phyloP scores from a whole-genome alignment of 2,113 vertebrate species.

The Malurus cyaneus region DNA sequence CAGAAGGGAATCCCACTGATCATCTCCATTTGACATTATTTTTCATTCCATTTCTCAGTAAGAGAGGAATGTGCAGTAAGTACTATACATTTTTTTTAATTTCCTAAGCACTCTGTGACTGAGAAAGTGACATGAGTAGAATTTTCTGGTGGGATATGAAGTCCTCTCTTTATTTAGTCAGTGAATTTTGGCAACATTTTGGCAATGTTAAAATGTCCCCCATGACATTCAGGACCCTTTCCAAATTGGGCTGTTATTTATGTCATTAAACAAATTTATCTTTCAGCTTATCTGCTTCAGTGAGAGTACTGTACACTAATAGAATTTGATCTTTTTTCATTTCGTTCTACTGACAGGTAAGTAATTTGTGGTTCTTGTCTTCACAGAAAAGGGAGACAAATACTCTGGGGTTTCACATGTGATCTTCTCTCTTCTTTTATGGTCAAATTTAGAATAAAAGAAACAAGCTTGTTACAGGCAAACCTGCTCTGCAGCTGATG shows the following conservation, averaged over 20 bases:
- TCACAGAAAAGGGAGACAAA: neutral
- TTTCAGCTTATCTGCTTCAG: neutral
- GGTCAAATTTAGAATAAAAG: neutral
- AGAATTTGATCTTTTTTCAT: neutral
- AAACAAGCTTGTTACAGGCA: neutral
- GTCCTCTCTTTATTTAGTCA: neutral
- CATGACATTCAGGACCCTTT: neutral
- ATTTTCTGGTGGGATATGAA: neutral
- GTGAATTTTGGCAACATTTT: neutral
- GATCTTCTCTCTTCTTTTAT: neutral
- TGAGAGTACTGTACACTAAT: neutral
- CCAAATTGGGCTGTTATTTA: slow-evolving; percentile 9
- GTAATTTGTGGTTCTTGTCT: neutral
- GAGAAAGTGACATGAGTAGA: neutral
- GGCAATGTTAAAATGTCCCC: neutral
- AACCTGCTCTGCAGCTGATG: neutral
- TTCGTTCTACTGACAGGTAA: neutral
- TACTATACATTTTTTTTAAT: neutral
- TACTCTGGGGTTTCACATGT: neutral
- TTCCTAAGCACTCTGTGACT: neutral
- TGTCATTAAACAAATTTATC: slow-evolving; percentile 2
- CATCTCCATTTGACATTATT: neutral
- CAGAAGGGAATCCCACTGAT: neutral
- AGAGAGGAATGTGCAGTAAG: neutral
- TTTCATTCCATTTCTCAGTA: neutral